Percentiles rank a stretch among this genome's conserved stretches.
Evolutionary conservation across 2,888 invertebrate genomes (phyloP).

Genomic region (Pterobdella sp.): DNA sequence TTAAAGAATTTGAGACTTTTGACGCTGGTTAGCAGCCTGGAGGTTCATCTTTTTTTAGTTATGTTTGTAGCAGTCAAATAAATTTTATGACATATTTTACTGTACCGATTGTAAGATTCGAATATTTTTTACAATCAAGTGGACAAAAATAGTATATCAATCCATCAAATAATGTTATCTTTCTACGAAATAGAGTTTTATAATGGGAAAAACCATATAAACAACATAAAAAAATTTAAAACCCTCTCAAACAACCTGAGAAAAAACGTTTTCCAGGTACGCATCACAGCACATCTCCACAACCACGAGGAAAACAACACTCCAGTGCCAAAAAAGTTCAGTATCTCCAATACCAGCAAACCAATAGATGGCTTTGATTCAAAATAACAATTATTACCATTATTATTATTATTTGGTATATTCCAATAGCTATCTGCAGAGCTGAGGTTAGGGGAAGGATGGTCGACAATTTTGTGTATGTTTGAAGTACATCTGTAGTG

Average conservation of each 20-base stretch:
- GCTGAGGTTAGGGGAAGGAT: too few species aligned
- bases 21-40: background rate
- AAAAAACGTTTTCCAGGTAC: conserved; percentile 76
- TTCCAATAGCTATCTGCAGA: too few species aligned
- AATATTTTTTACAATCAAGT: too few species aligned
- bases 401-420: background rate
- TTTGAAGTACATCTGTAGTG: too few species aligned
- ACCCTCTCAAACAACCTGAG: conserved; percentile 58
- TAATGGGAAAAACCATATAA: background rate
- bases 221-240: background rate
- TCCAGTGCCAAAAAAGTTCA: conserved; percentile 75
- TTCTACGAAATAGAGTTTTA: conserved; percentile 2
- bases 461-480: too few species aligned
- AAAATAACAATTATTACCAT: background rate
- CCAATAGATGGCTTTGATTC: conserved; percentile 48
- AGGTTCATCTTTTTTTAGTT: background rate
- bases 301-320: conserved; percentile 87
- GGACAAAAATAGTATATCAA: background rate
- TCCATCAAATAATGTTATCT: background rate
- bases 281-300: conserved; percentile 76
- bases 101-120: too few species aligned
- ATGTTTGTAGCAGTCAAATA: background rate
- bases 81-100: conserved; percentile 5
- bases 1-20: background rate
- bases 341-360: conserved; percentile 70